Evolutionary conservation across 2,113 vertebrate genomes (phyloP).

Genomic region (Ammospiza nelsoni): DNA sequence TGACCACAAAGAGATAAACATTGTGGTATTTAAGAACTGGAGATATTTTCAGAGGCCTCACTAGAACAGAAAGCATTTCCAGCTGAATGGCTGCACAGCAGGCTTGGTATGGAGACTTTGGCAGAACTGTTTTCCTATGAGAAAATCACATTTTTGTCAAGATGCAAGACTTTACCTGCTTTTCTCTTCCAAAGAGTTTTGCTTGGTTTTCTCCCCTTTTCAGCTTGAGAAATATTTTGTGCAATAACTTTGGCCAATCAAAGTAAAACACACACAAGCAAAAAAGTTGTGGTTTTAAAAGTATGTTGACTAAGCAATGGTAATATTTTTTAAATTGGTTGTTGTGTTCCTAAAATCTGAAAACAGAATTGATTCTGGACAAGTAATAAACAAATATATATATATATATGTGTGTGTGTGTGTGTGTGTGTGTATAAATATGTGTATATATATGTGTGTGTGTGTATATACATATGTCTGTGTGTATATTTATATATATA

Average conservation of each 20-base stretch:
- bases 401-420: no score
- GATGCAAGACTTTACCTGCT: background rate
- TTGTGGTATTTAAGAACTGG: constrained; percentile 12
- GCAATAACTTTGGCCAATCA: background rate
- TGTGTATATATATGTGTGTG: no score
- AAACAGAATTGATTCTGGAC: background rate
- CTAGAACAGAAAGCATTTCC: constrained; percentile 9
- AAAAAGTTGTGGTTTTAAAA: background rate
- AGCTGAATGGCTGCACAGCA: background rate
- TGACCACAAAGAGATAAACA: constrained; percentile 59
- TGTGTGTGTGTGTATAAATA: background rate
- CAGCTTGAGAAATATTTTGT: background rate
- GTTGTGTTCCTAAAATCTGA: background rate
- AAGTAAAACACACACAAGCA: background rate
- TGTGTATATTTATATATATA: background rate
- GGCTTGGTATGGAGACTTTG: background rate
- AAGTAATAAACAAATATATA: background rate
- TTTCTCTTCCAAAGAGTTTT: background rate
- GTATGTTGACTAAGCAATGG: background rate
- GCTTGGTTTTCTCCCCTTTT: background rate
- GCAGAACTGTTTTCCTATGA: background rate
- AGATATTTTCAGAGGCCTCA: constrained; percentile 53
- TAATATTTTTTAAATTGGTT: background rate
- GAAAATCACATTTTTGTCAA: background rate
- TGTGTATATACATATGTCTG: background rate